A percentile compares a stretch with the other conserved stretches of the same genome.
Conservation (phyloP, 1,140 invertebrate species). For the Camponotus floridanus region DNA sequence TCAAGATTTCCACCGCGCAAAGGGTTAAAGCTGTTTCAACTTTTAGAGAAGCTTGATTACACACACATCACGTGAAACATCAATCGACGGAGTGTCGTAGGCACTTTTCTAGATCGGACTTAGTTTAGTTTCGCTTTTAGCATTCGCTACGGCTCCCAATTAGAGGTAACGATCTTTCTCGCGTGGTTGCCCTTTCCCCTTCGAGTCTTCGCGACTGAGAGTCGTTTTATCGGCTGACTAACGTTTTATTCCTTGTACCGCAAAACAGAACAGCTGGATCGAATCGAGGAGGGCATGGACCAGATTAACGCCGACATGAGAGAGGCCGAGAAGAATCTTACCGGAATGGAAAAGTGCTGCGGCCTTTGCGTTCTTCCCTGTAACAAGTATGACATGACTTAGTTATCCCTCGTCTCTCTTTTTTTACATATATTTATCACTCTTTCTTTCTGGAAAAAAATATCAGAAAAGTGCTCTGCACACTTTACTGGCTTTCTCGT, state of each 20-base stretch:
- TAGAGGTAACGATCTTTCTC: constrained; percentile 54
- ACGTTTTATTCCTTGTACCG: constrained; percentile 63
- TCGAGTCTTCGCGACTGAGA: constrained; percentile 27
- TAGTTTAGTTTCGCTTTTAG: constrained; percentile 43
- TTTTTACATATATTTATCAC: background rate
- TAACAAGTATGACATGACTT: constrained; percentile 92
- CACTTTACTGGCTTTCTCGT: background rate
- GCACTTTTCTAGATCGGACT: constrained; percentile 22
- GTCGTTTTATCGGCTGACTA: constrained; percentile 23
- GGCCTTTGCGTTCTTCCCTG: constrained; percentile 99
- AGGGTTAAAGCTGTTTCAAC: background rate
- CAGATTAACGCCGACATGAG: constrained; percentile 99
- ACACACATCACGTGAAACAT: constrained; percentile 18
- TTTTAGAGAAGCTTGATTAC: constrained; percentile 33
- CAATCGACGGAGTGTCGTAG: background rate
- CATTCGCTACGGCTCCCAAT: constrained; percentile 12
- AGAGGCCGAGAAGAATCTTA: constrained; percentile 99
- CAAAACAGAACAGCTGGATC: constrained; percentile 97
- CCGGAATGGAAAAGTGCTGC: constrained; percentile 99
- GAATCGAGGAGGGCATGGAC: constrained; percentile 99
- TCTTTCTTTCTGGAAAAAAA: background rate
- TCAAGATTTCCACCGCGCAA: background rate
- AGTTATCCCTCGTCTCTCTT: background rate
- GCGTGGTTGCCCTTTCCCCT: constrained; percentile 60
- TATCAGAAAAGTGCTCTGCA: background rate